Conservation (phyloP, 1,140 invertebrate species). For the Listronotus bonariensis region DNA sequence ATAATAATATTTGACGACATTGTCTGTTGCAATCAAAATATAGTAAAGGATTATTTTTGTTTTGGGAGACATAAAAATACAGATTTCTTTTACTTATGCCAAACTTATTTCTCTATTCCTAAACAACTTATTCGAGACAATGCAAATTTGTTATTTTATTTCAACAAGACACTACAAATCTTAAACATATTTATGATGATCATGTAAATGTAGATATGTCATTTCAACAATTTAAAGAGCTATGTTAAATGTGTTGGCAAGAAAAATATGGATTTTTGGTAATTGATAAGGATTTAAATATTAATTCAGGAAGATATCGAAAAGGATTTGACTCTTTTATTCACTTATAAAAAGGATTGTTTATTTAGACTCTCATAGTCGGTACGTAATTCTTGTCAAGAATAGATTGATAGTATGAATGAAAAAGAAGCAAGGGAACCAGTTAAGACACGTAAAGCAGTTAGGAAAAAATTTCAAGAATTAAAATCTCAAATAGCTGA, state of each 20-base stretch:
- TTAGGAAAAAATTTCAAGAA: no score
- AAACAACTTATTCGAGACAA: constrained; percentile 56
- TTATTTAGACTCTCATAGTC: no score
- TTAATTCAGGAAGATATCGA: constrained; percentile 47
- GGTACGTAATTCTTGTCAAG: no score
- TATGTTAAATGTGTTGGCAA: constrained; percentile 48
- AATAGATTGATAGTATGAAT: no score
- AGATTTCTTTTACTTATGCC: constrained; percentile 51
- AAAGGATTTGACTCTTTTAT: constrained; percentile 45
- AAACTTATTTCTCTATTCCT: constrained; percentile 53
- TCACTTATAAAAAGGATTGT: constrained; percentile 17
- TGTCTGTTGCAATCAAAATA: constrained; percentile 49
- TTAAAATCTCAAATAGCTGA: no score
- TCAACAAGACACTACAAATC: constrained; percentile 54
- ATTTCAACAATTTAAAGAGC: constrained; percentile 47
- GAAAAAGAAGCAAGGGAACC: no score
- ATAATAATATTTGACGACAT: constrained; percentile 54
- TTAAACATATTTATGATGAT: constrained; percentile 54
- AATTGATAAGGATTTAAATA: constrained; percentile 46
- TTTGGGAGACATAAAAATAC: constrained; percentile 42
- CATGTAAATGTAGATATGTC: constrained; percentile 52
- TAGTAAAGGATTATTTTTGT: constrained; percentile 40
- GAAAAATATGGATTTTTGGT: constrained; percentile 45
- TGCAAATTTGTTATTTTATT: constrained; percentile 53
- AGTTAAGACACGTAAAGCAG: no score